Evolutionary conservation across 2,888 invertebrate species (phyloP), one percentile per base, ranked within the genome.

Genomic region (Coenonympha arcania): DNA sequence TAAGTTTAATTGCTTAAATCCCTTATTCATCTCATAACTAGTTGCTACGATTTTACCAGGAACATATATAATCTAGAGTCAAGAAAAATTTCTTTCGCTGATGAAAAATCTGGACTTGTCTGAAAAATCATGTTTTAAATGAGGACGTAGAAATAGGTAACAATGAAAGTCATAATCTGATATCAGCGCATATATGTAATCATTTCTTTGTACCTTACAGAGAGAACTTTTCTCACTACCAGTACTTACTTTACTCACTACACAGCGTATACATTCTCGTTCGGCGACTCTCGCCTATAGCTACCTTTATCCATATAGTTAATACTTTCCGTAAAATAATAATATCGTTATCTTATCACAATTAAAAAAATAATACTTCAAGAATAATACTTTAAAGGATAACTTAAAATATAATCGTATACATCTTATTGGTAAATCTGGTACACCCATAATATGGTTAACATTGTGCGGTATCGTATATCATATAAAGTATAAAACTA

Each of bases 191-290:
- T n/a, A n/a, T n/a, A 76, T 84, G 81, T 84, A 84, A 57, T 84
- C 79, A 63, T 80, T 81, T 80, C 81, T 85, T 84, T 84, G 84
- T 85, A 83, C 83, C 76, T 81, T 73, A 79, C 81, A 80, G 70
- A 74, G 77, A 73, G 69, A 65, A 66, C 63, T 52, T 62, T 61
- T 74, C 76, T 71, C 70, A 67, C 81, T 83, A 82, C 74, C 77
- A 58, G 68, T 71, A 33, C 31, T 33, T 33, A 15, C 31, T 33
- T 33, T 8, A 73, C 63, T 68, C 65, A 73, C 83, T 83, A 84
- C 80, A 72, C 77, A 79, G 77, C 79, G 67, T 80, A 71, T 69
- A 79, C 82, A 80, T 71, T 70, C 75, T 74, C 71, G 65, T 66
- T 65, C 73, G 71, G 73, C 75, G 61, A 68, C 73, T 66, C 71